phyloP scores from a whole-genome alignment of 2,888 invertebrate genomes.

The Dryobota labecula region DNA sequence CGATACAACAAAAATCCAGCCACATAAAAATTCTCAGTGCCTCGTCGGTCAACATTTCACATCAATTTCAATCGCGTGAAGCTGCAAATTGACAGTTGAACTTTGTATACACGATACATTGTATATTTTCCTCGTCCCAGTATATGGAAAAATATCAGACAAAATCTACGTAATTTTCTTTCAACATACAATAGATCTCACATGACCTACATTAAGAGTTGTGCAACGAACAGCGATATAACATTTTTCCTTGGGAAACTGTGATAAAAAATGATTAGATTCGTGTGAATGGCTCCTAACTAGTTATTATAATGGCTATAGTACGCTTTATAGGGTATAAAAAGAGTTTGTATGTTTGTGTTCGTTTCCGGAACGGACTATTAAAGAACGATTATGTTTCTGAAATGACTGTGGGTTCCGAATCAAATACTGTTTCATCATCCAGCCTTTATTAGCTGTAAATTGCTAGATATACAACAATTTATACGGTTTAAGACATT shows the following conservation, averaged over 20 bases:
- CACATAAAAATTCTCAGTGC: neutral
- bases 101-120: slow-evolving; percentile 11
- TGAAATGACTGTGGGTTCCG: neutral
- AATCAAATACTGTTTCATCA: neutral
- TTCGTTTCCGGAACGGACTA: slow-evolving; percentile 31
- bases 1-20: neutral
- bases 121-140: slow-evolving; percentile 16
- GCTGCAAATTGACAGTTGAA: slow-evolving; percentile 28
- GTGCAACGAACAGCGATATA: slow-evolving; percentile 49
- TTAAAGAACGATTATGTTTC: slow-evolving; percentile 22
- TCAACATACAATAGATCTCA: slow-evolving; percentile 47
- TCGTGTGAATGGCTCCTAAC: slow-evolving; percentile 61
- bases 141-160: slow-evolving; percentile 43
- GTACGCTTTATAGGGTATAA: slow-evolving; percentile 33
- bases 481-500: too few species aligned
- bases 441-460: neutral
- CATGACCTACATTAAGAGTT: slow-evolving; percentile 54
- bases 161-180: slow-evolving; percentile 50
- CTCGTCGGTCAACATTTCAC: slow-evolving; percentile 11
- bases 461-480: neutral
- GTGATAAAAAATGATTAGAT: slow-evolving; percentile 65
- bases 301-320: slow-evolving; percentile 49
- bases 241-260: slow-evolving; percentile 63
- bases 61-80: slow-evolving; percentile 15
- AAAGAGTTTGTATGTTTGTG: slow-evolving; percentile 28